These are phyloP conservation scores for Poeciliopsis infans DNA, from an alignment of 2,797 vertebrate genomes.

Conservation along the genomic window DNA sequence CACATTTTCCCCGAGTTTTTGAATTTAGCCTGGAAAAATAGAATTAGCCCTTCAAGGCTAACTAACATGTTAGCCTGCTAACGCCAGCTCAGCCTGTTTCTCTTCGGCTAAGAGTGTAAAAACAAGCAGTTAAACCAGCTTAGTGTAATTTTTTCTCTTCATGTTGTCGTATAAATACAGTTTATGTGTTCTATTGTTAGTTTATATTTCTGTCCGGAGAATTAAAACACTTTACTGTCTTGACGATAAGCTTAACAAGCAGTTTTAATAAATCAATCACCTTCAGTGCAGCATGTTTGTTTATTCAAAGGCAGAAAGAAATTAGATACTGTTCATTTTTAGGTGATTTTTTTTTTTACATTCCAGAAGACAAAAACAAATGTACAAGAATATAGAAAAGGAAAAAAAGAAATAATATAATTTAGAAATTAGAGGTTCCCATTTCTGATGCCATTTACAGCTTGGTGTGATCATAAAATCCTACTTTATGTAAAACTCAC, in stretches of 20 bases:
- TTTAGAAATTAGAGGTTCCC: not conserved
- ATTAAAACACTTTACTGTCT: not conserved
- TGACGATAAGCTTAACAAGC: not conserved
- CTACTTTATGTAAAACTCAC: no score
- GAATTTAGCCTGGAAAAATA: not conserved
- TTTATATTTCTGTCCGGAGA: not conserved
- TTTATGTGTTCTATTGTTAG: not conserved
- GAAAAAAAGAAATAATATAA: not conserved
- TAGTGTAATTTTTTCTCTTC: not conserved
- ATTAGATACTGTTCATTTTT: not conserved
- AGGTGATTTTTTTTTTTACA: not conserved
- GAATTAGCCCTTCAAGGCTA: constrained; percentile 38
- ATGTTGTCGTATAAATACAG: not conserved
- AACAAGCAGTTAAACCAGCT: not conserved
- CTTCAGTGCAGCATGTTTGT: not conserved
- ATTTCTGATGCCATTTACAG: not conserved
- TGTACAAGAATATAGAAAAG: not conserved
- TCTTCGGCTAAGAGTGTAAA: not conserved
- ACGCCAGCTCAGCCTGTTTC: constrained; percentile 42
- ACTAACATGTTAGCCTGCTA: constrained; percentile 43
- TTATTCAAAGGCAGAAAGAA: not conserved
- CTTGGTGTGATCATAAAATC: not conserved
- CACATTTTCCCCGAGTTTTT: not conserved
- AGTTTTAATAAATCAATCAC: not conserved
- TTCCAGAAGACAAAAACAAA: not conserved